Percentiles rank a stretch among this genome's conserved stretches.
phyloP scores from a whole-genome alignment of 2,888 invertebrate species.

The Steromphala cineraria region DNA sequence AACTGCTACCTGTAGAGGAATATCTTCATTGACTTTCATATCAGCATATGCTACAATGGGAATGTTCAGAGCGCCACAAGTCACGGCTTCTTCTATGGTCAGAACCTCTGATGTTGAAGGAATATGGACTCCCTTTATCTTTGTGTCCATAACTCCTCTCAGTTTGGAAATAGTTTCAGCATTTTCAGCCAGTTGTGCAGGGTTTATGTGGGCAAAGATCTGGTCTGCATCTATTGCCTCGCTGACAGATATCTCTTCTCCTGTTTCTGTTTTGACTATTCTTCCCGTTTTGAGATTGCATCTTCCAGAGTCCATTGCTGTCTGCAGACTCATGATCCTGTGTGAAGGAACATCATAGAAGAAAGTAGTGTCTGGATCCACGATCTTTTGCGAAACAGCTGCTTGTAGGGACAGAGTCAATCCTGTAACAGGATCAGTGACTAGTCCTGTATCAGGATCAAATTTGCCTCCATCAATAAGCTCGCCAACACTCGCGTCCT shows the following conservation, averaged over 20 bases:
- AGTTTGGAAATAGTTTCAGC: slow-evolving; percentile 61
- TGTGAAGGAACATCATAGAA: slow-evolving; percentile 60
- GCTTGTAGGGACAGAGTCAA: slow-evolving; percentile 73
- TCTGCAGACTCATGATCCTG: slow-evolving; percentile 57
- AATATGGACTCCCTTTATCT: slow-evolving; percentile 80
- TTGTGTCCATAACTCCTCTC: slow-evolving; percentile 80
- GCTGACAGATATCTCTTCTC: slow-evolving; percentile 90
- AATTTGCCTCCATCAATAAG: slow-evolving; percentile 73
- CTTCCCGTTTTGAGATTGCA: slow-evolving; percentile 64
- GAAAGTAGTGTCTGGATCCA: slow-evolving; percentile 66
- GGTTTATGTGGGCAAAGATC: slow-evolving; percentile 79
- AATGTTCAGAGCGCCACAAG: slow-evolving; percentile 60
- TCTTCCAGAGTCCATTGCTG: slow-evolving; percentile 63
- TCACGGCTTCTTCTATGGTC: slow-evolving; percentile 76
- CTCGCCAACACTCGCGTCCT: slow-evolving; percentile 59
- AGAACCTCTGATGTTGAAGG: slow-evolving; percentile 85
- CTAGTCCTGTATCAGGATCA: slow-evolving; percentile 76
- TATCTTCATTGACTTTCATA: slow-evolving; percentile 47
- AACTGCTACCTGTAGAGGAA: slow-evolving; percentile 64
- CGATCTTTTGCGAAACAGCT: slow-evolving; percentile 60
- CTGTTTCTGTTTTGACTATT: slow-evolving; percentile 81
- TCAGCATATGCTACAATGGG: slow-evolving; percentile 57
- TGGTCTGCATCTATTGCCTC: slow-evolving; percentile 93
- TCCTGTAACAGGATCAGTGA: slow-evolving; percentile 75
- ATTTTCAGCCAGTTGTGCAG: slow-evolving; percentile 56